These are phyloP conservation scores for Cryptocephalus moraei DNA, from an alignment of 2,888 invertebrate genomes.

Conservation along the genomic window DNA sequence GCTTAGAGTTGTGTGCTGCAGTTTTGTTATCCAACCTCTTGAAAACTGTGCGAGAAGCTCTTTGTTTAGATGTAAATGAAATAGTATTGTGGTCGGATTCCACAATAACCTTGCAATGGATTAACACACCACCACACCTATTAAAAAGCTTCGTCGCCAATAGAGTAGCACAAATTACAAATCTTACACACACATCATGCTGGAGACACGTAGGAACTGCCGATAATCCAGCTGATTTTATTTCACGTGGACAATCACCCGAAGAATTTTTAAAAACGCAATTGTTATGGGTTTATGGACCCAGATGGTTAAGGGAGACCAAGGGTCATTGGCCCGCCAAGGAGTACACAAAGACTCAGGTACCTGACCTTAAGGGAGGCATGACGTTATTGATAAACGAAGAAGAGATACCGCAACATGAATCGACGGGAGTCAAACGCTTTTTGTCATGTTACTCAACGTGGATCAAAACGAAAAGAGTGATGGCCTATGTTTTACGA, in stretches of 20 bases:
- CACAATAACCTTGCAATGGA: constrained; percentile 13
- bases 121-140: constrained; percentile 6
- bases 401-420: no score
- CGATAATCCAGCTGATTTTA: constrained; percentile 25
- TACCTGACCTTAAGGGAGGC: no score
- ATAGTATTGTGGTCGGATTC: constrained; percentile 16
- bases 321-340: not conserved
- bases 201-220: constrained; percentile 22
- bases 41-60: constrained; percentile 1
- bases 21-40: constrained; percentile 7
- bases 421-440: no score
- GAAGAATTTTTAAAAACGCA: not conserved
- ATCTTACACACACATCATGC: constrained; percentile 8
- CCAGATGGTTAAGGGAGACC: not conserved
- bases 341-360: no score
- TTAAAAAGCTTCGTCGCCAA: constrained; percentile 21
- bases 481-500: not conserved
- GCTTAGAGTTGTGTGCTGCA: no score
- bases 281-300: constrained; percentile 2
- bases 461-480: no score
- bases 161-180: constrained; percentile 22
- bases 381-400: no score
- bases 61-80: constrained; percentile 1
- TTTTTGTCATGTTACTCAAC: no score
- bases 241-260: constrained; percentile 18